These are phyloP conservation scores for Semnornis frantzii DNA, from an alignment of 2,113 vertebrate genomes.

Conservation along the genomic window DNA sequence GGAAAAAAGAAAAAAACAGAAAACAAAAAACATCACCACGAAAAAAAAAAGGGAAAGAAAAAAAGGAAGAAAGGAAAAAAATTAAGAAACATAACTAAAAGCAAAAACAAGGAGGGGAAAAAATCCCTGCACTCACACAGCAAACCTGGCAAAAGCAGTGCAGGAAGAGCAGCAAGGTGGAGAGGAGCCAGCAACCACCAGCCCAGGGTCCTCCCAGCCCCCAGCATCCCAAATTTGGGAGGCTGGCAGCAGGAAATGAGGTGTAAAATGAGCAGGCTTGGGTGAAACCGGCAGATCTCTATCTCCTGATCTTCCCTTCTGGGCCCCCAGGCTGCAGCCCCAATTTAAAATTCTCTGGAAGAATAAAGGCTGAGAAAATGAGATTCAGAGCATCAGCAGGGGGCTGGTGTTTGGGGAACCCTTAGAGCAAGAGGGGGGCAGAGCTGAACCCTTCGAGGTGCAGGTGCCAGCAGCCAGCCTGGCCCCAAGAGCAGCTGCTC, in stretches of 20 bases:
- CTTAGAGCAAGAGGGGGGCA: no score
- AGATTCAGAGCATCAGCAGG: no score
- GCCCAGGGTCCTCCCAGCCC: background rate
- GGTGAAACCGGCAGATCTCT: background rate
- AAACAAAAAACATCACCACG: no score
- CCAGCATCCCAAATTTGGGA: background rate
- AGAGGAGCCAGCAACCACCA: background rate
- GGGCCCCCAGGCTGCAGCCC: background rate
- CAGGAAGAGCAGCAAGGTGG: accelerated
- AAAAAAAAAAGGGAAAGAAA: no score
- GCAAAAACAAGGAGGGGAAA: no score
- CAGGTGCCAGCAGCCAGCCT: no score
- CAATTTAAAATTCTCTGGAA: background rate
- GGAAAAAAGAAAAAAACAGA: no score
- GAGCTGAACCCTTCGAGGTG: no score
- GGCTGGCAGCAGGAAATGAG: background rate
- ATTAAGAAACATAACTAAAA: no score
- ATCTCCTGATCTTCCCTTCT: background rate
- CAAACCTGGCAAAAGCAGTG: accelerated
- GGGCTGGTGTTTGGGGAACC: no score
- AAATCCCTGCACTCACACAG: accelerated
- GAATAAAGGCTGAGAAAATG: background rate
- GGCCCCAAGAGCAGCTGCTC: no score
- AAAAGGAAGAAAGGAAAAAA: no score
- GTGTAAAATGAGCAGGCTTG: background rate